These are phyloP conservation scores for Mesopsocus fuscifrons DNA, from an alignment of 2,888 invertebrate species.

Conservation along the genomic window DNA sequence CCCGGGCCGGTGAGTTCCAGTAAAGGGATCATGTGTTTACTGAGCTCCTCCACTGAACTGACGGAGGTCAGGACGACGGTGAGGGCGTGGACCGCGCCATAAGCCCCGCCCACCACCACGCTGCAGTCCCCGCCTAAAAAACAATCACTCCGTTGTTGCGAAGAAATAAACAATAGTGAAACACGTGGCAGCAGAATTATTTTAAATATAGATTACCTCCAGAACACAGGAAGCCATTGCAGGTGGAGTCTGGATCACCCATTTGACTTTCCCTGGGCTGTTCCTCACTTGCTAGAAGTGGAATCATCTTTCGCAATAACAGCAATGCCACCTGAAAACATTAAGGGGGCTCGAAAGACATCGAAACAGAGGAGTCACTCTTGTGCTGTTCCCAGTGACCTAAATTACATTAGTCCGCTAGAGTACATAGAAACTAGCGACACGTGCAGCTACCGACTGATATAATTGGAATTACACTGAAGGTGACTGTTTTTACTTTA, in stretches of 20 bases:
- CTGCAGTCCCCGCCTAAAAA: conserved; percentile 5
- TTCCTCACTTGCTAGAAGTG: neutral
- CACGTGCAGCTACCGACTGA: too few relatives aligned
- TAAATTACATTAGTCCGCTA: too few relatives aligned
- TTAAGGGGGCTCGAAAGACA: too few relatives aligned
- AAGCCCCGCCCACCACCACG: neutral
- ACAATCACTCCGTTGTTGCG: neutral
- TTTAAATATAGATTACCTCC: conserved; percentile 40
- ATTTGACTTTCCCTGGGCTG: neutral
- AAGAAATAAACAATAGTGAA: too few relatives aligned
- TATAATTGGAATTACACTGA: too few relatives aligned
- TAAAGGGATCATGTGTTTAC: conserved; percentile 39
- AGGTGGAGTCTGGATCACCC: conserved; percentile 22
- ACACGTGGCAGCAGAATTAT: too few relatives aligned
- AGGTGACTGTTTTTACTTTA: too few relatives aligned
- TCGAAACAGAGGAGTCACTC: too few relatives aligned
- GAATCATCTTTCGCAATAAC: conserved; percentile 21
- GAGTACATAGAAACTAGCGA: too few relatives aligned
- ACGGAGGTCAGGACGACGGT: neutral
- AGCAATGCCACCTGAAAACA: conserved; percentile 48
- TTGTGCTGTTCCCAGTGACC: too few relatives aligned
- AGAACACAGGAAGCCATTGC: conserved; percentile 51
- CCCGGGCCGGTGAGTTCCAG: conserved; percentile 32
- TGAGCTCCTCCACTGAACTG: conserved; percentile 28
- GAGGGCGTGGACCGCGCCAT: conserved; percentile 1